Conservation (phyloP, 1,140 invertebrate species). For the Callitettix versicolor region DNA sequence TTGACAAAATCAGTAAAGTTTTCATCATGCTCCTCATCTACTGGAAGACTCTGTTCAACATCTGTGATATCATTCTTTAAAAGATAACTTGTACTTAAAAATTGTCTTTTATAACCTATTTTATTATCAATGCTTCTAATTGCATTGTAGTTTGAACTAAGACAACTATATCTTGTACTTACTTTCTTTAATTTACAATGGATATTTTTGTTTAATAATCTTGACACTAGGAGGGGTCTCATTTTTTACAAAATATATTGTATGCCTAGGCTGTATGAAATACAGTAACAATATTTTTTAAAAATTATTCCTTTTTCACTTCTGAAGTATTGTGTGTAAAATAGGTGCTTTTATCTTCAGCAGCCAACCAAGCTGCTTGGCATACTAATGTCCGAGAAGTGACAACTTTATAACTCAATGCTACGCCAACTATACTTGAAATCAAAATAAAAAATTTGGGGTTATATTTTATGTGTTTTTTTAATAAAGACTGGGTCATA, state of each 20-base stretch:
- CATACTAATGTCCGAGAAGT: slow-evolving; percentile 33
- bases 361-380: slow-evolving; percentile 38
- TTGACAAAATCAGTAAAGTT: slow-evolving; percentile 30
- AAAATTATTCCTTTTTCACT: slow-evolving; percentile 23
- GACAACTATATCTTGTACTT: neutral
- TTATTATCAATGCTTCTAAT: neutral
- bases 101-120: neutral
- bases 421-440: slow-evolving; percentile 31
- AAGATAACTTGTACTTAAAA: neutral
- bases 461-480: slow-evolving; percentile 32
- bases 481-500: slow-evolving; percentile 34
- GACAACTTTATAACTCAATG: slow-evolving; percentile 33
- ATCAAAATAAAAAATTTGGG: slow-evolving; percentile 32
- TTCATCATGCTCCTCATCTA: slow-evolving; percentile 13
- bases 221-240: no score
- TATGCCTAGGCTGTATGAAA: no score
- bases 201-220: slow-evolving; percentile 22
- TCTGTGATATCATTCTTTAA: neutral
- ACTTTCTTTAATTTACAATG: neutral
- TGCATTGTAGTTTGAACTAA: neutral
- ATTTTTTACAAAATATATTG: no score
- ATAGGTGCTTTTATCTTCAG: slow-evolving; percentile 36
- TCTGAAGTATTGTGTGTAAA: slow-evolving; percentile 30
- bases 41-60: slow-evolving; percentile 1
- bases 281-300: no score